Conservation (phyloP, 2,113 vertebrate species). For the Halcyon malimbica region DNA sequence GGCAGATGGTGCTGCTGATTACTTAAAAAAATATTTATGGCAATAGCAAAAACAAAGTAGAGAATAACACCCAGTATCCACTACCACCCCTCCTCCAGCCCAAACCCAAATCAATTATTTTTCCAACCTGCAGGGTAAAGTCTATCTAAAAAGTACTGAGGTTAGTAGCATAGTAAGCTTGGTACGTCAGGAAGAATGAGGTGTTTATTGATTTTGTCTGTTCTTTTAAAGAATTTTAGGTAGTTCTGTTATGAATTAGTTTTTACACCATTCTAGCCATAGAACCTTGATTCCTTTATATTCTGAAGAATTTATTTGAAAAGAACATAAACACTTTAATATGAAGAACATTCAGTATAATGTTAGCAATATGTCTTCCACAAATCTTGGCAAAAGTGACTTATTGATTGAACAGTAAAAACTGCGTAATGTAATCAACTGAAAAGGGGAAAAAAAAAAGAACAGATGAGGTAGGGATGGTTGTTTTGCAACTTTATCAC, state of each 20-base stretch:
- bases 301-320: not conserved
- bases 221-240: not conserved
- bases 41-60: conserved; percentile 49
- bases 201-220: conserved; percentile 9
- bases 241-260: not conserved
- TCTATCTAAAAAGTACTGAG: not conserved
- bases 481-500: not conserved
- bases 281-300: not conserved
- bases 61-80: not conserved
- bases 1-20: conserved; percentile 51
- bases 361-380: not conserved
- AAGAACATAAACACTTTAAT: not conserved
- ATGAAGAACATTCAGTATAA: not conserved
- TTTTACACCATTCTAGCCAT: not conserved
- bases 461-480: not conserved
- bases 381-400: not conserved
- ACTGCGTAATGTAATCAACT: not conserved
- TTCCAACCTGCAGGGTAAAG: not conserved
- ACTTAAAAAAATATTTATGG: conserved; percentile 64
- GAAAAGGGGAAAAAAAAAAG: not conserved
- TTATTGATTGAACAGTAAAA: conserved; percentile 6
- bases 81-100: not conserved
- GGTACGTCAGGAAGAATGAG: not conserved
- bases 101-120: not conserved
- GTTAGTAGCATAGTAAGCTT: not conserved